phyloP scores from a whole-genome alignment of 2,113 vertebrate genomes.

The Pygathrix nemaeus region DNA sequence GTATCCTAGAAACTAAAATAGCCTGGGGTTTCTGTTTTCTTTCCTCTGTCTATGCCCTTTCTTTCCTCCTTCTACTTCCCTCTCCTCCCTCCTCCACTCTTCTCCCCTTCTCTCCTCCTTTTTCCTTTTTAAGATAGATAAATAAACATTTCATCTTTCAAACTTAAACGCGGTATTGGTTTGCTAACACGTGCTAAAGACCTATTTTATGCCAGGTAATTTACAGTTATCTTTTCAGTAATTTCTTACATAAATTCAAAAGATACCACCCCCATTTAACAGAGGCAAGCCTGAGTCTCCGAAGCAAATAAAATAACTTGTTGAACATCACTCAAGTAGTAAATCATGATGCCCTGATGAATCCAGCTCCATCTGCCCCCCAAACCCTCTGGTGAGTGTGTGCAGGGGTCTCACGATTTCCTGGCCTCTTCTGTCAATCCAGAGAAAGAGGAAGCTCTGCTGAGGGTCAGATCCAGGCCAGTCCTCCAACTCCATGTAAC shows the following conservation, averaged over 20 bases:
- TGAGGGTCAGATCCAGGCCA: rapidly evolving
- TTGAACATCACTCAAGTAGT: too few species aligned
- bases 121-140: not conserved
- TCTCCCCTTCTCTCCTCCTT: not conserved
- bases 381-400: not conserved
- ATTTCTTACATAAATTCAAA: not conserved
- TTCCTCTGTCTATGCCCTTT: too few species aligned
- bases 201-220: too few species aligned
- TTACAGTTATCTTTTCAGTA: not conserved
- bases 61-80: too few species aligned
- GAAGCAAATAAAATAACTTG: not conserved
- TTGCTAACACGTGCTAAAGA: not conserved
- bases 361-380: not conserved
- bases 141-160: not conserved
- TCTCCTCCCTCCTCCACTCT: rapidly evolving
- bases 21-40: rapidly evolving
- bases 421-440: too few species aligned
- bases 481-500: rapidly evolving
- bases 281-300: not conserved
- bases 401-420: not conserved
- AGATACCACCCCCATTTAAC: not conserved
- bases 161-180: not conserved
- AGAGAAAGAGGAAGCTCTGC: not conserved
- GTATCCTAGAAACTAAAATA: rapidly evolving
- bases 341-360: not conserved